Percentiles rank a stretch among this genome's conserved stretches.
phyloP scores from a whole-genome alignment of 2,797 vertebrate genomes.

The Bradypodion pumilum region DNA sequence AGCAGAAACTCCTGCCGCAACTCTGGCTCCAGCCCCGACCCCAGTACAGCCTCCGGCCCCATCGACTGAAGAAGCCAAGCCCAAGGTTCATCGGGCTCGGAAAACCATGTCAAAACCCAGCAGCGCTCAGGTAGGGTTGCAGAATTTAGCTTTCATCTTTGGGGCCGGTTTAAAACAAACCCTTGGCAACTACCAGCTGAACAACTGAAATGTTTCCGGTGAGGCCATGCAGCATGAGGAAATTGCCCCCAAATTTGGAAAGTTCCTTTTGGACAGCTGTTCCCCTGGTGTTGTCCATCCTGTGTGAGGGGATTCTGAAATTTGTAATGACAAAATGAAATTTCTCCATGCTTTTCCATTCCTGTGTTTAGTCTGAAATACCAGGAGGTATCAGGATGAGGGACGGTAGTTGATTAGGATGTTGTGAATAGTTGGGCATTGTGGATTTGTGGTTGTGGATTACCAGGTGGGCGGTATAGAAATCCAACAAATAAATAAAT shows the following conservation, averaged over 20 bases:
- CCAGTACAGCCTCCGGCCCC: constrained; percentile 56
- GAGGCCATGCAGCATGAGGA: no score
- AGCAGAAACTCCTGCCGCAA: constrained; percentile 36
- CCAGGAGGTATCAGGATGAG: neutral
- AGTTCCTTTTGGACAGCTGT: neutral
- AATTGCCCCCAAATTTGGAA: no score
- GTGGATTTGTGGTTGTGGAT: neutral
- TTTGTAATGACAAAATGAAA: neutral
- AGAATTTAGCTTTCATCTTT: neutral
- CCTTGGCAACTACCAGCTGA: neutral
- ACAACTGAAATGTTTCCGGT: neutral
- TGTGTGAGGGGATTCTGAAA: neutral
- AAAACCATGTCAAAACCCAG: constrained; percentile 90
- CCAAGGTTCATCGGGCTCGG: constrained; percentile 88
- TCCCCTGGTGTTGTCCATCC: no score
- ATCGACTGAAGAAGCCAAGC: constrained; percentile 68
- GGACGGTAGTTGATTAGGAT: neutral
- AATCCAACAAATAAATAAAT: no score
- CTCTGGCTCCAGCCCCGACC: constrained; percentile 49
- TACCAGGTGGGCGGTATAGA: no score
- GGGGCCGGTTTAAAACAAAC: neutral
- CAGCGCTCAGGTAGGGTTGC: constrained; percentile 75
- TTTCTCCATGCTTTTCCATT: no score
- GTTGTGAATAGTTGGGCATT: neutral
- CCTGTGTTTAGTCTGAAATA: neutral